Evolutionary conservation across 2,797 vertebrate species (phyloP).

Genomic region (Anguilla pacifica): DNA sequence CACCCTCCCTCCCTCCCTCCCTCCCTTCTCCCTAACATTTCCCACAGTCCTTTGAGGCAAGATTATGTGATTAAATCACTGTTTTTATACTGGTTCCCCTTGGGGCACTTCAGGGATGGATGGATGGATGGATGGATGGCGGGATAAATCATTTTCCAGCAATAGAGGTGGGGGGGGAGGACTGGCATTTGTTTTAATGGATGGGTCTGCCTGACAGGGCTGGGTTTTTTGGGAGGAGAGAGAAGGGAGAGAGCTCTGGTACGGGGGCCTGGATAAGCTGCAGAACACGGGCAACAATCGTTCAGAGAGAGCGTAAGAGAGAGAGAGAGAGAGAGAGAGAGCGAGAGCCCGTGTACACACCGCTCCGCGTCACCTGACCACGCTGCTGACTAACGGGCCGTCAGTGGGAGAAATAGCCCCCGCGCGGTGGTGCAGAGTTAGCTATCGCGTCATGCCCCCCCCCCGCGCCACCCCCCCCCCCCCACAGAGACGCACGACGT

Average conservation of each 20-base stretch:
- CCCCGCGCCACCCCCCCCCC: constrained; percentile 10
- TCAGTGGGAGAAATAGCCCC: constrained; percentile 31
- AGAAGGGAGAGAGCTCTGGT: neutral
- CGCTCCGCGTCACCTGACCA: neutral
- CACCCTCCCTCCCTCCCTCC: constrained; percentile 2
- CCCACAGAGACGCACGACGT: constrained; percentile 4
- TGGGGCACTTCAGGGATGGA: neutral
- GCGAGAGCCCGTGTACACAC: too few species aligned
- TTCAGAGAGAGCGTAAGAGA: constrained; percentile 33
- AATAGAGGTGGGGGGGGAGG: neutral
- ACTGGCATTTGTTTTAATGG: neutral
- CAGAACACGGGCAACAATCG: constrained; percentile 33
- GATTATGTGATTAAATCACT: neutral
- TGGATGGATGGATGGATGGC: neutral
- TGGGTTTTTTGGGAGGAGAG: neutral
- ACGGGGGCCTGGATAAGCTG: constrained; percentile 17
- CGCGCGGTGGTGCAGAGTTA: constrained; percentile 18
- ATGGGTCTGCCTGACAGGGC: neutral
- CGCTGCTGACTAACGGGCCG: constrained; percentile 35
- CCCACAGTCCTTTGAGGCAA: constrained; percentile 2
- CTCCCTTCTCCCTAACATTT: constrained; percentile 12
- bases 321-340: too few species aligned
- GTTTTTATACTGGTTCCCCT: neutral
- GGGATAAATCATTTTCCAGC: neutral
- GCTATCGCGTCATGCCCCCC: constrained; percentile 36